These are phyloP conservation scores for Virgularia gustaviana DNA, from an alignment of 92 coral and sea anemone species.

Conservation along the genomic window DNA sequence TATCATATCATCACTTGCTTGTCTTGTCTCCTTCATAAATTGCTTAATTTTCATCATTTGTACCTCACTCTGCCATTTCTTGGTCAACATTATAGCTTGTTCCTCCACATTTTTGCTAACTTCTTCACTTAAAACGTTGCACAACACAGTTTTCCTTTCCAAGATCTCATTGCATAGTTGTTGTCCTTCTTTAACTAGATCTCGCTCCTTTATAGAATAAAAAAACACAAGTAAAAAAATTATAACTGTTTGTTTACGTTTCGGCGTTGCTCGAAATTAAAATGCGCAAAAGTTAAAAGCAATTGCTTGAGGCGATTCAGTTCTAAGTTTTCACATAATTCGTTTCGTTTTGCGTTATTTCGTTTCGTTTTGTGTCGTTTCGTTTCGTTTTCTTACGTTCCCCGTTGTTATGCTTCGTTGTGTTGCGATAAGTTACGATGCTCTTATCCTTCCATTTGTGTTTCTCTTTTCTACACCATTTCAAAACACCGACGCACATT, in stretches of 20 bases:
- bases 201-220: conserved; percentile 19
- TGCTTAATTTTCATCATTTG: neutral
- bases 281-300: too few species aligned
- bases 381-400: too few species aligned
- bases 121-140: neutral
- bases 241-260: neutral
- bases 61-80: conserved; percentile 19
- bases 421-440: too few species aligned
- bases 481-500: too few species aligned
- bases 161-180: conserved; percentile 12
- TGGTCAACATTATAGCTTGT: neutral
- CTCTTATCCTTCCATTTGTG: too few species aligned
- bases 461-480: too few species aligned
- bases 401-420: too few species aligned
- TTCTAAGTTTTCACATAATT: too few species aligned
- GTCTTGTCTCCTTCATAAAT: neutral
- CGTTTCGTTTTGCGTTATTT: too few species aligned
- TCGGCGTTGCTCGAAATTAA: too few species aligned
- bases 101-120: conserved; percentile 22
- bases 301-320: too few species aligned
- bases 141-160: neutral
- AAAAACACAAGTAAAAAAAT: neutral
- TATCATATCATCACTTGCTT: neutral
- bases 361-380: too few species aligned
- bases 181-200: conserved; percentile 5